A percentile compares a stretch with the other conserved stretches of the same genome.
Evolutionary conservation across 2,113 vertebrate genomes (phyloP).

Genomic region (Circaetus cinerascens): DNA sequence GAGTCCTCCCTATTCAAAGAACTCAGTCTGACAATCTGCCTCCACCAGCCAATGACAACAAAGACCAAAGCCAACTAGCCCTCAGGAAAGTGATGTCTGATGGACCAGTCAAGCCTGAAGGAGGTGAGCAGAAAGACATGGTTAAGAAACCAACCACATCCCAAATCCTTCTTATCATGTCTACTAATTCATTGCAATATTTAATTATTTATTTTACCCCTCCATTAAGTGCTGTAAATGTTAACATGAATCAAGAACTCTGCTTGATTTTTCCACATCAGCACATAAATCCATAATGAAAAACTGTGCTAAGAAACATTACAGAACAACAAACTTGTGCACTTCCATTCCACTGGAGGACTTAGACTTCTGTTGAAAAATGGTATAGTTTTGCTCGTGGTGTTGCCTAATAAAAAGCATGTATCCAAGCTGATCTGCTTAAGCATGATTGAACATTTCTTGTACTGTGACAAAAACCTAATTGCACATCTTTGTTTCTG

Average conservation of each 20-base stretch:
- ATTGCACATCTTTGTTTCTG: constrained; percentile 44
- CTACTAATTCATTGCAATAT: background rate
- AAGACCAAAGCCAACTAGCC: constrained; percentile 92
- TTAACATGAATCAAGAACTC: constrained; percentile 36
- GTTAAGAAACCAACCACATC: constrained; percentile 60
- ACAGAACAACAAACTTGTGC: constrained; percentile 42
- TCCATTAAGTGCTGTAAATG: constrained; percentile 65
- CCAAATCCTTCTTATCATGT: constrained; percentile 59
- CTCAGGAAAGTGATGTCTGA: constrained; percentile 96
- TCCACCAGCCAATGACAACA: constrained; percentile 94
- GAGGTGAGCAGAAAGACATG: constrained; percentile 82
- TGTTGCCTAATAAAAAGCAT: constrained; percentile 71
- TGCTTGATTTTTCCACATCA: constrained; percentile 64
- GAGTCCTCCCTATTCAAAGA: constrained; percentile 95
- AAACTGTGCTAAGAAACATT: constrained; percentile 36
- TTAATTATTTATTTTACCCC: constrained; percentile 29
- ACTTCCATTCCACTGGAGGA: constrained; percentile 67
- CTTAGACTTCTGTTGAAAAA: constrained; percentile 62
- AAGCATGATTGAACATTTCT: constrained; percentile 63
- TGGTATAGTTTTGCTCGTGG: constrained; percentile 60
- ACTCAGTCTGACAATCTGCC: constrained; percentile 93
- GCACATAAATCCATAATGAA: constrained; percentile 32
- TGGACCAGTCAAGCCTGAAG: constrained; percentile 88
- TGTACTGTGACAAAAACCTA: constrained; percentile 62
- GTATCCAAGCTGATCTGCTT: constrained; percentile 61